phyloP scores from a whole-genome alignment of 1,140 invertebrate species.

The Drosophila sproati region DNA sequence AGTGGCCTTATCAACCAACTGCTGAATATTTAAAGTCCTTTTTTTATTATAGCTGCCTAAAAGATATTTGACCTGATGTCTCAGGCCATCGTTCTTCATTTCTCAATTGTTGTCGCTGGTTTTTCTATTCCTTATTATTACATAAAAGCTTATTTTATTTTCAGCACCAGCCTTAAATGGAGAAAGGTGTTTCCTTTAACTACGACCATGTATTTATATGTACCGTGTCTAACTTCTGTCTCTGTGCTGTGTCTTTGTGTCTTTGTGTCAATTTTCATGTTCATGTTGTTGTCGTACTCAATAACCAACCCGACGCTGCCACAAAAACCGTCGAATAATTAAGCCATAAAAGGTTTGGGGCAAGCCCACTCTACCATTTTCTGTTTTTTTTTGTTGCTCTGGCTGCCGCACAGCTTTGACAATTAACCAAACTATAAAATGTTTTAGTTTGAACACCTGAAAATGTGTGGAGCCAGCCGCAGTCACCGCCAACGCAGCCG shows the following conservation, averaged over 20 bases:
- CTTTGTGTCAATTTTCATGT: conserved; percentile 13
- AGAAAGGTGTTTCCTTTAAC: background rate
- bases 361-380: conserved; percentile 5
- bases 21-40: no score
- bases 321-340: conserved; percentile 78
- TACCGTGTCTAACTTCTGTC: background rate
- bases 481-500: conserved; percentile 7
- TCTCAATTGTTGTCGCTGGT: no score
- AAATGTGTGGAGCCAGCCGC: conserved; percentile 35
- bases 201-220: background rate
- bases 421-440: conserved; percentile 83
- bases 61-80: no score
- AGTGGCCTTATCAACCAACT: no score
- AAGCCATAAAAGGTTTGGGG: conserved; percentile 78
- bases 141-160: background rate
- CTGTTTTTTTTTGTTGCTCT: conserved; percentile 35
- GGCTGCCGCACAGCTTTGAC: conserved; percentile 65
- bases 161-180: background rate
- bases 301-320: conserved; percentile 49
- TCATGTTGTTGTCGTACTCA: conserved; percentile 30
- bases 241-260: background rate
- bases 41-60: no score
- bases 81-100: no score
- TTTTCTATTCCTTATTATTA: no score
- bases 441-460: conserved; percentile 82